These are phyloP conservation scores for Amphilophus citrinellus DNA, from an alignment of 2,113 vertebrate genomes.

Conservation along the genomic window DNA sequence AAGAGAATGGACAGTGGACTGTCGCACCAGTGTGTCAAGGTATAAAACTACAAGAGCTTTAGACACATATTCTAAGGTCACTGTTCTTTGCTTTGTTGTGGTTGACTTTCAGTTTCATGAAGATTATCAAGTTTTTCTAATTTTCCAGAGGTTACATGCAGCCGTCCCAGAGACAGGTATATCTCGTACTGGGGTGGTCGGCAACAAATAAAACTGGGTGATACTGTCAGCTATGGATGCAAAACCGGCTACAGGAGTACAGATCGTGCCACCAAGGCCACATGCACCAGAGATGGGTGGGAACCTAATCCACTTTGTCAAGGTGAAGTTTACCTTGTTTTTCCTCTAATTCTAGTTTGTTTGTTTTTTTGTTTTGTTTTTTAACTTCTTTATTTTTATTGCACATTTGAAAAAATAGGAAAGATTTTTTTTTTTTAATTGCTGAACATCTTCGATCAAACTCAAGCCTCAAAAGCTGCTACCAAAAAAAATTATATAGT, in stretches of 20 bases:
- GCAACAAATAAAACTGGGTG: accelerated
- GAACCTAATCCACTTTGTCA: conserved; percentile 56
- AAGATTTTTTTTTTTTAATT: accelerated
- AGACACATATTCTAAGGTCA: neutral
- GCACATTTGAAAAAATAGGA: neutral
- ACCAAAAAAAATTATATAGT: neutral
- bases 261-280: accelerated
- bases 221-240: accelerated
- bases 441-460: neutral
- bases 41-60: conserved; percentile 25
- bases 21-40: conserved; percentile 33
- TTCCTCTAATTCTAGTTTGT: neutral
- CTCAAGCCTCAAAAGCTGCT: neutral
- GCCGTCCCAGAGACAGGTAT: accelerated
- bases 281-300: conserved; percentile 70
- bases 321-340: neutral
- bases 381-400: neutral
- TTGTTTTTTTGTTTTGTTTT: too few species aligned
- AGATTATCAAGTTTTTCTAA: neutral
- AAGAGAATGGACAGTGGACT: neutral
- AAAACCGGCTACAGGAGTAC: accelerated
- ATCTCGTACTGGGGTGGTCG: accelerated
- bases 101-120: neutral
- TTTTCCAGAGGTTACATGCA: conserved; percentile 59
- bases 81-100: neutral